Base-by-base conservation (phyloP, 2,888 invertebrate genomes). In the Rotaria sp. region DNA sequence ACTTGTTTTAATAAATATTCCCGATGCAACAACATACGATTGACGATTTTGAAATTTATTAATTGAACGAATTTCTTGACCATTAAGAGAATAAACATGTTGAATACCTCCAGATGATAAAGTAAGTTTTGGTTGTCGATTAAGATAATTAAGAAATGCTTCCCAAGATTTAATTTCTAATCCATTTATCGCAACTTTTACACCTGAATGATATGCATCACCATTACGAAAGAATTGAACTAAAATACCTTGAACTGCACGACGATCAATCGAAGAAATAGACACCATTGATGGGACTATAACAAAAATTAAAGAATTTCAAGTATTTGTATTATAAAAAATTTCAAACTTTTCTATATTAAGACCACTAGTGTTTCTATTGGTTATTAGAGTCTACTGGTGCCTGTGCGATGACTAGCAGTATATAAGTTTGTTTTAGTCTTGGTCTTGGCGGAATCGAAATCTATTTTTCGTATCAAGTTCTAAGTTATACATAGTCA, bases 81-180 rank as follows among this genome's bases (percentile, higher is more conserved):
- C 80, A 80, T 80, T 35, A 11, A 80, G 41, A 80, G 24, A 8
- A 45, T 80, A 80, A n/a, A 80, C n/a, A 80, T 80, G 45, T 45
- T 80, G 24, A n/a, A 80, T 80, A 45, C 26, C 80, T 2, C 80
- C 80, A 24, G 41, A 26, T 80, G 80, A 24, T 41, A 45, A 45
- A 11, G 26, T 4, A n/a, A 80, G 45, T n/a, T 45, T 80, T 10
- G 45, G 26, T 15, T 80, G 80, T 13, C 5, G 41, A 80, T 80
- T 80, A 15, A 80, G n/a, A 80, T 45, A 80, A 80, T 80, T 80
- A n/a, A 80, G 45, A 80, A 80, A 80, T 45, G 80, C 80, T 80
- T 80, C 80, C 80, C 80, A 80, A 4, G 80, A 80, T n/a, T 80
- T 80, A 3, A 80, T 13, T n/a, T 80, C 80, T n/a, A 41, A 26